Evolutionary conservation across 2,113 vertebrate species (phyloP), one percentile per base, ranked within the genome.

Genomic region (Pseudolaguvia tuberculata): DNA sequence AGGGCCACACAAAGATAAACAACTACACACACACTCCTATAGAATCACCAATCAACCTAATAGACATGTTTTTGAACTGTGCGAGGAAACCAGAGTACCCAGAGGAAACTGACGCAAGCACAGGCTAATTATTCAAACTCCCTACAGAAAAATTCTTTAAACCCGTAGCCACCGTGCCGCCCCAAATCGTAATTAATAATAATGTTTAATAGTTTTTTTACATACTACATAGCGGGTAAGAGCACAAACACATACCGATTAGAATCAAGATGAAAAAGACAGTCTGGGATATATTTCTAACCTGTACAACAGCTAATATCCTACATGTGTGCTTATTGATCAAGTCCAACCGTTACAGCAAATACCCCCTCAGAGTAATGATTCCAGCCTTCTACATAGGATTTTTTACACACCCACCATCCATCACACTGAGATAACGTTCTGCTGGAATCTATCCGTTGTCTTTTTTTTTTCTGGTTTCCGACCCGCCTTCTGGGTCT

Each of bases 241-340:
- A 25, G 42, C 48, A 9, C 17, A 29, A 39, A 31, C 58, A 67
- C 4, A n/a, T n/a, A n/a, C n/a, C n/a, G 1, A 35, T 39, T 31
- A 23, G 52, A 58, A 59, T 45, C 48, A 56, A 57, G 70, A 65
- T 73, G 63, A 75, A 65, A 62, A 48, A 69, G 55, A 59, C 67
- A 50, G 42, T 23, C 39, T 61, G 59, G 58, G 48, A 76, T 73
- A 68, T 72, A 75, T 57, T 55, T 78, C 35, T 72, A 53, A 73
- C 39, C 39, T 25, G 65, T 59, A 79, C 51, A 52, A 21, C 57
- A 50, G 65, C 35, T 45, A 76, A 47, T 66, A 53, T 62, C 80
- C 65, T 83, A 79, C 79, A 79, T 72, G 47, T 79, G 71, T 79
- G 77, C 59, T 69, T 67, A 81, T 76, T 80, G 71, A 80, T 79